phyloP scores from a whole-genome alignment of 2,888 invertebrate genomes.

The Steromphala cineraria region DNA sequence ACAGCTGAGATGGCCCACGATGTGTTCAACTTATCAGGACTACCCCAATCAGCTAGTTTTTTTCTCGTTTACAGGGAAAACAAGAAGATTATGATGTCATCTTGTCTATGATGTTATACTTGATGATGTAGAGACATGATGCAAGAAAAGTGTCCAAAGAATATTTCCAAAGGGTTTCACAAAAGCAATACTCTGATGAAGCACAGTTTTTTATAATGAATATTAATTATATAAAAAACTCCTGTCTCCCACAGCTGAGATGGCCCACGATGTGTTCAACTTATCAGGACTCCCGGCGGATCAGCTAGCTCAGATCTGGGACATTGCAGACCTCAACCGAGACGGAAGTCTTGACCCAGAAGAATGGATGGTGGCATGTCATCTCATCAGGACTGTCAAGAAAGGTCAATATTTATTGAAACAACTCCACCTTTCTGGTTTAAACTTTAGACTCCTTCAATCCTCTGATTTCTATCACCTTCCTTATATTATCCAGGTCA shows the following conservation, averaged over 20 bases:
- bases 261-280: slow-evolving; percentile 54
- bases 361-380: slow-evolving; percentile 68
- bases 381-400: slow-evolving; percentile 60
- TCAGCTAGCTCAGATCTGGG: slow-evolving; percentile 62
- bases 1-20: slow-evolving; percentile 55
- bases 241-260: slow-evolving; percentile 42
- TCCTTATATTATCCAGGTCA: too few relatives aligned
- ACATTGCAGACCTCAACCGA: slow-evolving; percentile 63
- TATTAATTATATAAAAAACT: neutral
- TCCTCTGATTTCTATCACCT: too few relatives aligned
- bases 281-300: slow-evolving; percentile 54
- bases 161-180: too few relatives aligned
- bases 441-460: too few relatives aligned
- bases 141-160: too few relatives aligned
- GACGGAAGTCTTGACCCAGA: slow-evolving; percentile 60
- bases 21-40: slow-evolving; percentile 54
- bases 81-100: too few relatives aligned
- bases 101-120: too few relatives aligned
- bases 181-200: too few relatives aligned
- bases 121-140: too few relatives aligned
- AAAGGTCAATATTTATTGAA: slow-evolving; percentile 48
- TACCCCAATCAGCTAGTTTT: slow-evolving; percentile 58
- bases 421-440: too few relatives aligned
- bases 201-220: neutral
- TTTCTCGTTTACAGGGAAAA: too few relatives aligned